phyloP scores from a whole-genome alignment of 2,888 invertebrate genomes.

The Drosophila colorata region DNA sequence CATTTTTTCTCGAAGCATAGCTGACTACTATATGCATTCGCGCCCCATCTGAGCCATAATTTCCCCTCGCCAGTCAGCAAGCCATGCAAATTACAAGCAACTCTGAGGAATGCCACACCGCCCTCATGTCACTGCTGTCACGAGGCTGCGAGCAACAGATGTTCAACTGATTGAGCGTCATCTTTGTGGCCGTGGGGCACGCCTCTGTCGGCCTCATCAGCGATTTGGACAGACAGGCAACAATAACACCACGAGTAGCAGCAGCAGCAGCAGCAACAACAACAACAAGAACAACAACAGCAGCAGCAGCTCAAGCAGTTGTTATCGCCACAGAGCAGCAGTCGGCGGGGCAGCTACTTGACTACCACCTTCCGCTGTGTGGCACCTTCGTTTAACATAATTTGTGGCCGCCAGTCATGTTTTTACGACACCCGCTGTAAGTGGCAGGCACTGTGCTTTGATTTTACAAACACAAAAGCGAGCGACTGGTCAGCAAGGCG shows the following conservation, averaged over 20 bases:
- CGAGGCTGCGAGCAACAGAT: slow-evolving; percentile 61
- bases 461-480: slow-evolving; percentile 38
- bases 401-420: slow-evolving; percentile 74
- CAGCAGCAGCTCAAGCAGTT: slow-evolving; percentile 10
- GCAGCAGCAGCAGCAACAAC: neutral
- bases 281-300: slow-evolving; percentile 4
- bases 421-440: slow-evolving; percentile 71
- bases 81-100: slow-evolving; percentile 55
- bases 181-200: slow-evolving; percentile 56
- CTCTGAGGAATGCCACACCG: slow-evolving; percentile 45
- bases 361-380: slow-evolving; percentile 63
- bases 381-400: slow-evolving; percentile 71
- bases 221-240: slow-evolving; percentile 12
- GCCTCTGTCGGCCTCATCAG: slow-evolving; percentile 64
- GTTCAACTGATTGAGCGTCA: slow-evolving; percentile 69
- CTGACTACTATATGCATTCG: slow-evolving; percentile 1
- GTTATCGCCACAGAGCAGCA: slow-evolving; percentile 29
- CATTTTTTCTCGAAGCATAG: neutral
- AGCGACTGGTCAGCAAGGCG: slow-evolving; percentile 19
- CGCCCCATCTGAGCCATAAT: neutral
- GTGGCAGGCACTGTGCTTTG: slow-evolving; percentile 44
- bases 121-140: slow-evolving; percentile 65
- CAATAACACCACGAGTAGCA: slow-evolving; percentile 1
- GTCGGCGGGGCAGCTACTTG: slow-evolving; percentile 60
- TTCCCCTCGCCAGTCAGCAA: neutral